A percentile compares a stretch with the other conserved stretches of the same genome.
phyloP scores from a whole-genome alignment of 2,888 invertebrate species.

The Perdita meconis region DNA sequence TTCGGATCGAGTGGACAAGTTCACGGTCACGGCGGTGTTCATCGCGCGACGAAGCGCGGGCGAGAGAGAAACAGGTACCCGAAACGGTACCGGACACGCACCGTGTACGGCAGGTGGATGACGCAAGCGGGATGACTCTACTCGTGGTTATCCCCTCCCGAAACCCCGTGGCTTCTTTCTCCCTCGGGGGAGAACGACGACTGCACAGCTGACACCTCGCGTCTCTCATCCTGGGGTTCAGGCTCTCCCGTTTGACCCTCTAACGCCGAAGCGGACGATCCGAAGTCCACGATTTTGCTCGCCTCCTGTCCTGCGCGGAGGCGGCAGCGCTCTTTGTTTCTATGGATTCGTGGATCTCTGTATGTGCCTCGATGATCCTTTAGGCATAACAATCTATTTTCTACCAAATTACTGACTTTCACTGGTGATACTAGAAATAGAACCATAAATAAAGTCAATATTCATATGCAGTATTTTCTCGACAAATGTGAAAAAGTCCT shows the following conservation, averaged over 20 bases:
- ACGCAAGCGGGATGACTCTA: slow-evolving; percentile 66
- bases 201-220: slow-evolving; percentile 60
- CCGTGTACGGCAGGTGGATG: slow-evolving; percentile 65
- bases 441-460: no score
- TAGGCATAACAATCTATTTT: no score
- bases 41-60: slow-evolving; percentile 13
- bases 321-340: no score
- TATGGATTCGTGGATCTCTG: no score
- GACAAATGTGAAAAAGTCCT: no score
- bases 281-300: no score
- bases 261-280: background rate
- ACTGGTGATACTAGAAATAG: no score
- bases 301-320: no score
- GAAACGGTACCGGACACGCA: slow-evolving; percentile 64
- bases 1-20: slow-evolving; percentile 37
- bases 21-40: slow-evolving; percentile 35
- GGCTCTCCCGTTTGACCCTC: slow-evolving; percentile 21
- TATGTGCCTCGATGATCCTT: no score
- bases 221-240: slow-evolving; percentile 28
- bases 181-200: slow-evolving; percentile 35
- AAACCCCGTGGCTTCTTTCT: slow-evolving; percentile 27
- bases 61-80: slow-evolving; percentile 37
- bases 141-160: slow-evolving; percentile 51
- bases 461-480: no score
- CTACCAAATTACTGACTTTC: no score